phyloP scores from a whole-genome alignment of 2,797 vertebrate genomes.

The Cetoscarus ocellatus region DNA sequence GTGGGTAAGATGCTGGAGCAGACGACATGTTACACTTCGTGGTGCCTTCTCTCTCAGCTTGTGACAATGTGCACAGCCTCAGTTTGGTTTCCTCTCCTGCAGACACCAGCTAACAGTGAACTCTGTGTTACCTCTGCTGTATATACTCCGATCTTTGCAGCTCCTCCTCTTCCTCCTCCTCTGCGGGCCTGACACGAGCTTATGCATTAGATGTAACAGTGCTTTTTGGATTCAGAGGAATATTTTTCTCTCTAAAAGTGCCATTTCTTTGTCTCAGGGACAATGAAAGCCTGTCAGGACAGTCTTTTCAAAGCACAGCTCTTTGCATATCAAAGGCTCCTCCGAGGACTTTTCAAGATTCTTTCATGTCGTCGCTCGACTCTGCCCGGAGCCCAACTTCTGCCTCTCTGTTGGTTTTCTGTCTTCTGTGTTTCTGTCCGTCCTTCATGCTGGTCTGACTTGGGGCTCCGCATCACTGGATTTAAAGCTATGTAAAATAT shows the following conservation, averaged over 20 bases:
- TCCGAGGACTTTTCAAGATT: conserved; percentile 53
- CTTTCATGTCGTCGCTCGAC: conserved; percentile 37
- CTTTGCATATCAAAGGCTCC: conserved; percentile 76
- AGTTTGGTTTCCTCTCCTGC: conserved; percentile 1
- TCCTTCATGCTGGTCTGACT: conserved; percentile 17
- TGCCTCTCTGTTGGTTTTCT: conserved; percentile 17
- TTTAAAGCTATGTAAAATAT: conserved; percentile 13
- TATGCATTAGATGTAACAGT: background rate
- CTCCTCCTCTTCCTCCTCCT: conserved; percentile 13
- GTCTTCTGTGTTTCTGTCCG: background rate
- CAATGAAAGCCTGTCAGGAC: conserved; percentile 61
- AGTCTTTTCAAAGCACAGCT: conserved; percentile 45
- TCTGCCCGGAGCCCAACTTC: conserved; percentile 7
- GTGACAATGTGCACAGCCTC: conserved; percentile 7
- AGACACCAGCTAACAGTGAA: conserved; percentile 3
- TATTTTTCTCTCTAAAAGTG: conserved; percentile 61
- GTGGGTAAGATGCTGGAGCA: background rate
- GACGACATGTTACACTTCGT: background rate
- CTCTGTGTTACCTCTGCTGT: conserved; percentile 5
- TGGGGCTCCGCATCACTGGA: conserved; percentile 38
- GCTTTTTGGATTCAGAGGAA: conserved; percentile 50
- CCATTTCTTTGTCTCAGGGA: conserved; percentile 61
- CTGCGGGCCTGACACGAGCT: conserved; percentile 2
- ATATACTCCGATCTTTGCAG: rapidly evolving
- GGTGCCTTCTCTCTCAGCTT: background rate